phyloP scores from a whole-genome alignment of 1,140 invertebrate species.

The Bacillus rossius region DNA sequence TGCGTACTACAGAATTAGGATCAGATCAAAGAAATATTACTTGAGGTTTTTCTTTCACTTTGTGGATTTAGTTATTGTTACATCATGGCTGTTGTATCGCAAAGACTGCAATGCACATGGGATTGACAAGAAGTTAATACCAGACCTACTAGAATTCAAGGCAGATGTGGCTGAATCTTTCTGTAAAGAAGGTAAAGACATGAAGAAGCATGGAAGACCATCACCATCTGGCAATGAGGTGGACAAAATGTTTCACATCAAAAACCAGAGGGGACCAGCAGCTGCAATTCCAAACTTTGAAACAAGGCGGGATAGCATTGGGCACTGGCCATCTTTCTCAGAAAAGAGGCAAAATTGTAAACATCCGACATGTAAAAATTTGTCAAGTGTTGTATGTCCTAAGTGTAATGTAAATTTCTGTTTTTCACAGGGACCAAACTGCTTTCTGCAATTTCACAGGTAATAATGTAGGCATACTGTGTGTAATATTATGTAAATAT shows the following conservation, averaged over 20 bases:
- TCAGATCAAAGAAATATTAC: slow-evolving; percentile 23
- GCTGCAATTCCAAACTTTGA: slow-evolving; percentile 1
- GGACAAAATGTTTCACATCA: neutral
- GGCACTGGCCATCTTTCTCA: neutral
- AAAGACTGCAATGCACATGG: slow-evolving; percentile 4
- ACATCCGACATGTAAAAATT: neutral
- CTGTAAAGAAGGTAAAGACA: neutral
- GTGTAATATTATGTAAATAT: too few relatives aligned
- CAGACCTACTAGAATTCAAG: slow-evolving; percentile 4
- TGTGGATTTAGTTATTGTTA: slow-evolving; percentile 14
- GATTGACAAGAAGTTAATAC: neutral
- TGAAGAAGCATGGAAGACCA: neutral
- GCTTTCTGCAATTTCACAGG: too few relatives aligned
- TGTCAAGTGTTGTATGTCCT: too few relatives aligned
- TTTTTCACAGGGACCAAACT: too few relatives aligned
- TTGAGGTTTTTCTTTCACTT: slow-evolving; percentile 14
- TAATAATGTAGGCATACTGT: too few relatives aligned
- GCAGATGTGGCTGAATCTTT: neutral
- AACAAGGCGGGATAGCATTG: neutral
- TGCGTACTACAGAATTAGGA: slow-evolving; percentile 19
- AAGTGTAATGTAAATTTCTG: too few relatives aligned
- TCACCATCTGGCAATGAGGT: neutral
- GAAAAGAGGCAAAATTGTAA: neutral
- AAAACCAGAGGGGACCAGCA: neutral
- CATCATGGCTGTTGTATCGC: slow-evolving; percentile 19